A percentile compares a stretch with the other conserved stretches of the same genome.
Conservation (phyloP, 2,888 invertebrate genomes). For the Zelleria hepariella region DNA sequence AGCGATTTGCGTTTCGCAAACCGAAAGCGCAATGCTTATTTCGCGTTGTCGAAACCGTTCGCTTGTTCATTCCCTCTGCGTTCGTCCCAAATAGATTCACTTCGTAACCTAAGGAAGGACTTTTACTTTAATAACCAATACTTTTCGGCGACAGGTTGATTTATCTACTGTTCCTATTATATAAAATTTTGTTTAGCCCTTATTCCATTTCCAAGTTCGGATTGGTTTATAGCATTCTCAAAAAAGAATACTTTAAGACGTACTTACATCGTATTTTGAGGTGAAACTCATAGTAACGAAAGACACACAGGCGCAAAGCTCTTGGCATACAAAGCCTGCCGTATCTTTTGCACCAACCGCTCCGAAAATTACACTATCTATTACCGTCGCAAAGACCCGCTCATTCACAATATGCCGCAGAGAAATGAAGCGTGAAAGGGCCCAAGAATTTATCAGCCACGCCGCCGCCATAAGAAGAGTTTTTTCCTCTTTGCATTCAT, state of each 20-base stretch:
- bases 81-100: neutral
- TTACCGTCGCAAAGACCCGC: too few relatives aligned
- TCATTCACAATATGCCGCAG: neutral
- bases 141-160: too few relatives aligned
- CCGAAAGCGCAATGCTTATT: constrained; percentile 67
- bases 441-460: neutral
- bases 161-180: too few relatives aligned
- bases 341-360: neutral
- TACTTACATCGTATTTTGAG: too few relatives aligned
- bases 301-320: neutral
- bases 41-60: constrained; percentile 66
- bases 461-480: neutral
- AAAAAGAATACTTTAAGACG: too few relatives aligned
- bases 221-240: too few relatives aligned
- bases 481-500: neutral
- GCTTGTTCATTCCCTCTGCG: constrained; percentile 42
- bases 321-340: too few relatives aligned
- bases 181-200: too few relatives aligned
- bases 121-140: neutral
- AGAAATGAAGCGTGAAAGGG: neutral
- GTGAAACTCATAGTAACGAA: too few relatives aligned
- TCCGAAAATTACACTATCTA: too few relatives aligned
- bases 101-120: neutral
- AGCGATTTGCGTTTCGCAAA: constrained; percentile 61
- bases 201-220: too few relatives aligned